Percentiles rank a stretch among this genome's conserved stretches.
Conservation (phyloP, 2,888 invertebrate genomes). For the Synanthedon tipuliformis region DNA sequence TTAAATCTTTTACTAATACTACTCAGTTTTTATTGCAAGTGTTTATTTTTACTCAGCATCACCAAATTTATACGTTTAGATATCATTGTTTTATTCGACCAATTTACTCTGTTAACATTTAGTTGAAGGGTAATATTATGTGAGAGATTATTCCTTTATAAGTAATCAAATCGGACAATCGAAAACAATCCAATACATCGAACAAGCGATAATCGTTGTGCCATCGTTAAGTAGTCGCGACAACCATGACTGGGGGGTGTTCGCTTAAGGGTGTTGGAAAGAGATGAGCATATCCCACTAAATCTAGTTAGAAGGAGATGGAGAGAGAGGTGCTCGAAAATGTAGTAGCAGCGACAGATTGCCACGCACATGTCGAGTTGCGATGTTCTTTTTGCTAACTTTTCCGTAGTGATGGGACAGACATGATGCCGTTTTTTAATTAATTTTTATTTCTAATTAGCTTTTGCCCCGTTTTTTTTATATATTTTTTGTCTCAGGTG, state of each 20-base stretch:
- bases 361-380: constrained; percentile 65
- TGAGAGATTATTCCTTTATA: too few relatives aligned
- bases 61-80: too few relatives aligned
- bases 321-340: constrained; percentile 21
- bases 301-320: constrained; percentile 20
- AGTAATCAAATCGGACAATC: constrained; percentile 40
- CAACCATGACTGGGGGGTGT: constrained; percentile 26
- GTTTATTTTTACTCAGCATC: too few relatives aligned
- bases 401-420: constrained; percentile 17
- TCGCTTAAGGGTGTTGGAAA: constrained; percentile 21
- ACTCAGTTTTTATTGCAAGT: too few relatives aligned
- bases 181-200: constrained; percentile 54
- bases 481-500: too few relatives aligned
- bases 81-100: too few relatives aligned
- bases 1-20: too few relatives aligned
- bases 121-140: too few relatives aligned
- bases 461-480: too few relatives aligned
- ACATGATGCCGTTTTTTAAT: neutral
- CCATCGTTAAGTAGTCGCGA: constrained; percentile 57
- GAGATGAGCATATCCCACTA: constrained; percentile 14
- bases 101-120: too few relatives aligned
- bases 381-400: constrained; percentile 64
- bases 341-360: constrained; percentile 63
- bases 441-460: too few relatives aligned
- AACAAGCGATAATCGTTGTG: constrained; percentile 46